phyloP scores from a whole-genome alignment of 2,888 invertebrate genomes.

The Pristionchus exspectatus region DNA sequence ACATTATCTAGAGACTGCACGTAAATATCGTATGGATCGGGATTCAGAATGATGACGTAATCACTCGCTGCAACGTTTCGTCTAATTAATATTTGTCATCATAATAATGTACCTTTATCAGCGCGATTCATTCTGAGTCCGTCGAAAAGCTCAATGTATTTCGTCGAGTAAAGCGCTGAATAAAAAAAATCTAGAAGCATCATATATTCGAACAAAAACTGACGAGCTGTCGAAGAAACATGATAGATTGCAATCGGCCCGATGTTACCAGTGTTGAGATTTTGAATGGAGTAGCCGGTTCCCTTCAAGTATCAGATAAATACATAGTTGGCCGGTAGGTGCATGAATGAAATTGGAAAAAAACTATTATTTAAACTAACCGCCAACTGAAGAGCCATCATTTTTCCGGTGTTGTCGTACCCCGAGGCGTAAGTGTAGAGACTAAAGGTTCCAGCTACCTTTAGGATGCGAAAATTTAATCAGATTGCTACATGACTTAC shows the following conservation, averaged over 20 bases:
- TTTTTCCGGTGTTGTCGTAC: not conserved
- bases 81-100: not conserved
- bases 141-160: not conserved
- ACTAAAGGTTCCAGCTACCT: not conserved
- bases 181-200: not conserved
- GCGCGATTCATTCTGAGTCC: not conserved
- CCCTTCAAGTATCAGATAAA: not conserved
- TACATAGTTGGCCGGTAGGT: too few relatives aligned
- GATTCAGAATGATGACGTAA: not conserved
- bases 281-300: not conserved
- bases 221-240: not conserved
- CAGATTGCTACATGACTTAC: not conserved
- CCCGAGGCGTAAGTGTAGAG: not conserved
- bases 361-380: not conserved
- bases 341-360: too few relatives aligned
- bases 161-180: not conserved
- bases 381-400: not conserved
- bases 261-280: not conserved
- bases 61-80: not conserved
- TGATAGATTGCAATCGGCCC: not conserved
- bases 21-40: slow-evolving; percentile 12
- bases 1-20: not conserved
- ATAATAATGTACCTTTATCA: not conserved
- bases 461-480: not conserved
- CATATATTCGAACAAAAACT: not conserved